phyloP scores from a whole-genome alignment of 2,797 vertebrate species.

The Fistularia tabacaria region DNA sequence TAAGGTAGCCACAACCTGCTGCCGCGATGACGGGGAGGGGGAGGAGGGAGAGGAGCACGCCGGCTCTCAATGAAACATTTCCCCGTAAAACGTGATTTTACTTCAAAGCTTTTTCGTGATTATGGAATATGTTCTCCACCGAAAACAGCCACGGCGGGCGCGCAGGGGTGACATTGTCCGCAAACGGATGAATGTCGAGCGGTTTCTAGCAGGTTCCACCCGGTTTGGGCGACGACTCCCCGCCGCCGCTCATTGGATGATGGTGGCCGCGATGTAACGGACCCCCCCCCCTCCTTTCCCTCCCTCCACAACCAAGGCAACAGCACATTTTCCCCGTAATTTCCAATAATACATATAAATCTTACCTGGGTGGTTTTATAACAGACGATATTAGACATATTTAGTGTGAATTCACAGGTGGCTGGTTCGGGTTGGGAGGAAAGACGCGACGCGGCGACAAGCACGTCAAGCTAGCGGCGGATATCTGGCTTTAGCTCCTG shows the following conservation, averaged over 20 bases:
- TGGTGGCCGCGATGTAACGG: background rate
- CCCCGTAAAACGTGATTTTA: no score
- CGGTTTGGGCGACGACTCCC: background rate
- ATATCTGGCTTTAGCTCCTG: background rate
- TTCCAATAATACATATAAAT: background rate
- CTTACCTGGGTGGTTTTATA: slow-evolving; percentile 78
- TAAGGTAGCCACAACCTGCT: no score
- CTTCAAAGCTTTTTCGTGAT: no score
- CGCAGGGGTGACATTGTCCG: slow-evolving; percentile 17
- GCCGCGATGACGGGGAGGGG: no score
- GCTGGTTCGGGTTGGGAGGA: slow-evolving; percentile 42
- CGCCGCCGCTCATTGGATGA: background rate
- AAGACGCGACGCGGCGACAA: slow-evolving; percentile 50
- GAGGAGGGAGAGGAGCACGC: no score
- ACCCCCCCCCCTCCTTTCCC: no score
- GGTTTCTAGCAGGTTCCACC: slow-evolving; percentile 7
- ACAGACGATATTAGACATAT: slow-evolving; percentile 79
- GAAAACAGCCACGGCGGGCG: background rate
- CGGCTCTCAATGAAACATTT: no score
- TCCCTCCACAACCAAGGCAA: no score
- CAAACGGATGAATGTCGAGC: slow-evolving; percentile 1
- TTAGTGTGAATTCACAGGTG: slow-evolving; percentile 73
- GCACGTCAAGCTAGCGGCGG: slow-evolving; percentile 6
- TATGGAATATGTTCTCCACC: no score
- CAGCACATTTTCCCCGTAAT: no score